phyloP scores from a whole-genome alignment of 2,888 invertebrate species.

The Torymus auratus region DNA sequence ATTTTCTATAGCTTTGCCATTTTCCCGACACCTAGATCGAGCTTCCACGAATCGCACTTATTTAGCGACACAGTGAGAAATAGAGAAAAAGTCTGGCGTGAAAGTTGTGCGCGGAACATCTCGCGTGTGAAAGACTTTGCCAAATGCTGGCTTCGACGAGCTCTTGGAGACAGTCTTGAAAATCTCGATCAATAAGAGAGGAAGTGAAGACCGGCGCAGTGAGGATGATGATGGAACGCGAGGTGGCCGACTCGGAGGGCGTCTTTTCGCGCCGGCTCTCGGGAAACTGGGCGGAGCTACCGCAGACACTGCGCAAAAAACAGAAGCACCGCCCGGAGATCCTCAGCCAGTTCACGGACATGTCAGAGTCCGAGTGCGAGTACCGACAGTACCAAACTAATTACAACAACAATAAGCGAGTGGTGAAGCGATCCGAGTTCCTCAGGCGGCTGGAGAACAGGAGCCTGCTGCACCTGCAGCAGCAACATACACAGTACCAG shows the following conservation, averaged over 20 bases:
- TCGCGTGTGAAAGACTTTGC: constrained; percentile 27
- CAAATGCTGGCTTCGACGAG: constrained; percentile 12
- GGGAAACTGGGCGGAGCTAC: constrained; percentile 75
- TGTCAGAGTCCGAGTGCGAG: constrained; percentile 72
- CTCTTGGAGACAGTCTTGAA: neutral
- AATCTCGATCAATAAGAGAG: neutral
- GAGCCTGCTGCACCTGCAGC: constrained; percentile 61
- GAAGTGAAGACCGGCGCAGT: neutral
- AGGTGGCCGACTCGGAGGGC: constrained; percentile 73
- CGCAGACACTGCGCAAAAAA: constrained; percentile 73
- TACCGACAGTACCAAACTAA: constrained; percentile 61
- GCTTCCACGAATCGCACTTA: neutral
- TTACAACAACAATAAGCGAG: constrained; percentile 63
- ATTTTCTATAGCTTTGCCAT: neutral
- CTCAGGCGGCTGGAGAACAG: constrained; percentile 67
- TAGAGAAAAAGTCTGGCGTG: neutral
- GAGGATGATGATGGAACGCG: constrained; percentile 60
- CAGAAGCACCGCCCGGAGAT: constrained; percentile 74
- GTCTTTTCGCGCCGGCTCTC: constrained; percentile 71
- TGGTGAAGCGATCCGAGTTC: constrained; percentile 72
- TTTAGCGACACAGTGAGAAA: too few species aligned
- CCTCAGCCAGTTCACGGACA: constrained; percentile 73
- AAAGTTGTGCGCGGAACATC: constrained; percentile 23
- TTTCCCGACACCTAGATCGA: neutral
- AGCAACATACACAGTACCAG: constrained; percentile 49